Base-by-base conservation (phyloP, 53 echinoderm and acorn worm species). In the Arbacia lixula region DNA sequence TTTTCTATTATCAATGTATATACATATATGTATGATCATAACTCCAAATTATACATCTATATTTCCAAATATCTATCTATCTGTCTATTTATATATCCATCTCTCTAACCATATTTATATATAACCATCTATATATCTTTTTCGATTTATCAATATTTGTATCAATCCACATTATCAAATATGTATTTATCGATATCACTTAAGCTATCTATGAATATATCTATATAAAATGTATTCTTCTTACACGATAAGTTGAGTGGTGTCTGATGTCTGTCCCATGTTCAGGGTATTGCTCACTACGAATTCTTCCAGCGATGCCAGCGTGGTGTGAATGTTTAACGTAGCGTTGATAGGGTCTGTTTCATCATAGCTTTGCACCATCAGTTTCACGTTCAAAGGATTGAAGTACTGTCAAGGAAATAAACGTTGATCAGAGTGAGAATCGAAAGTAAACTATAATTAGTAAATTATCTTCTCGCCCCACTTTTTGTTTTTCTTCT, bases 221-320 rank as follows among this genome's bases (percentile, higher is more conserved):
- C 22, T 21, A 40, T 20, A 11, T 36, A 68, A 36, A 9, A 0
- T 31, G n/a, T 29, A 16, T 3, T 21, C 29, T 57, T 58, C 81
- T 90, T 89, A 89, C 89, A 67, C 36, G 9, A 85, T 20, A 62
- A 85, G 36, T 40, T 85, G 60, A 9, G 74, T 84, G 31, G 61
- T 64, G 33, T 89, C 89, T 36, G 55, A 60, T 28, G 52, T 34
- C 26, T n/a, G 36, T 1, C 12, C 29, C 6, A 8, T 29, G 0
- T 84, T 26, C 35, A 30, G 19, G 31, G 60, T 14, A 5, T 31
- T 37, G 67, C 71, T 40, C 27, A 12, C 22, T 1, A 78, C 42
- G 42, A 81, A 80, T 26, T 61, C 39, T 29, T 86, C 64, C 34
- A 90, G 52, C 40, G 81, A 80, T 3, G 80, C 72, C 42, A 90